Evolutionary conservation across 2,888 invertebrate genomes (phyloP), one percentile per base, ranked within the genome.

Genomic region (Pachymerium ferrugineum): DNA sequence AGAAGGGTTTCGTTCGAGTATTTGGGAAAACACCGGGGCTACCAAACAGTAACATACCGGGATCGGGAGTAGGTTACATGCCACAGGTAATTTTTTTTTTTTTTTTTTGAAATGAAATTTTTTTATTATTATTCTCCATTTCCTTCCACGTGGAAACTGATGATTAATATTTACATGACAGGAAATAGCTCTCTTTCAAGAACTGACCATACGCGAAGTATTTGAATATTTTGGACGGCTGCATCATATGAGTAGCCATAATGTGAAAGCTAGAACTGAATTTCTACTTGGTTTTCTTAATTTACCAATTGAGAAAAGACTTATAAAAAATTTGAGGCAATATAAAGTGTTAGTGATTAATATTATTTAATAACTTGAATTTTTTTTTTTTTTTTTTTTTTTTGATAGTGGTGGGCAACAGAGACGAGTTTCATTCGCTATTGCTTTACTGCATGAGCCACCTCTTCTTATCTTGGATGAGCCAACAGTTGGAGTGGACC

Each of bases 141-240:
- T 38, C 38, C n/a, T n/a, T n/a, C n/a, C 8, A 10, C 8, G 8
- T 35, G 35, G 10, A 35, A 10, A 10, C 8, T 10, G 14, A 35
- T 10, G 35, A n/a, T n/a, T n/a, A n/a, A n/a, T n/a, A n/a, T 62
- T 62, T 62, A 14, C 19, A 6, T 14, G 25, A 25, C 31, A 73
- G 81, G 83, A 83, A 75, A 78, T 81, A 4, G 81, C 82, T 0
- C 78, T 83, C 19, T 83, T 80, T 76, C 78, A 80, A 30, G 80
- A 81, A 62, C 95, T 97, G 84, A 91, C 94, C 38, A 95, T 97
- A 80, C 89, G 89, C 77, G 96, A 97, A 83, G 96, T 96, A 0
- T 91, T 97, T 90, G 90, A 92, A 89, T 96, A 95, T 83, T 97
- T 97, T 84, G 96, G 96, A 54, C 92, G 94, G 89, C 92, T 97